Percentiles rank a stretch among this genome's conserved stretches.
phyloP scores from a whole-genome alignment of 1,140 invertebrate genomes.

The Atta colombica region DNA sequence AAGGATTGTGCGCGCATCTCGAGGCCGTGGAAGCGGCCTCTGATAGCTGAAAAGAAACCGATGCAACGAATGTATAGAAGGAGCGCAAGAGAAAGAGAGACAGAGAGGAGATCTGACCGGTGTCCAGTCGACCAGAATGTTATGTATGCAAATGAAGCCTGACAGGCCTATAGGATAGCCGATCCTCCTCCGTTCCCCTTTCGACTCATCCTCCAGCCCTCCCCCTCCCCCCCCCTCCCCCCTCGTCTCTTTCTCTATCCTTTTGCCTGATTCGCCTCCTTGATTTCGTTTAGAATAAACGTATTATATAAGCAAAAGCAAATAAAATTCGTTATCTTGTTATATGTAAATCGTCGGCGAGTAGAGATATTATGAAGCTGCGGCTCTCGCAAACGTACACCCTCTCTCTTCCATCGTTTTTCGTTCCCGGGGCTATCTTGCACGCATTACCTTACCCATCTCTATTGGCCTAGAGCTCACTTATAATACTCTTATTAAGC shows the following conservation, averaged over 20 bases:
- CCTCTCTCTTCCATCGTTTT: slow-evolving; percentile 40
- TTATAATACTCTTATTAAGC: slow-evolving; percentile 75
- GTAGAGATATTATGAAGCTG: slow-evolving; percentile 76
- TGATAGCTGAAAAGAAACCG: slow-evolving; percentile 60
- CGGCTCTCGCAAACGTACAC: slow-evolving; percentile 63
- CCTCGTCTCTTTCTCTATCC: slow-evolving; percentile 52
- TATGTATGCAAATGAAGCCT: slow-evolving; percentile 86
- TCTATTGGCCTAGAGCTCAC: slow-evolving; percentile 64
- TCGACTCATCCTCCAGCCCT: slow-evolving; percentile 70
- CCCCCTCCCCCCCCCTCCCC: slow-evolving; percentile 44
- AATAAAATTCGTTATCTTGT: slow-evolving; percentile 85
- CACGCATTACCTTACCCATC: slow-evolving; percentile 25
- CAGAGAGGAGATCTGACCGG: slow-evolving; percentile 81
- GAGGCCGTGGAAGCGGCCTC: slow-evolving; percentile 74
- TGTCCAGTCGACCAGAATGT: slow-evolving; percentile 86
- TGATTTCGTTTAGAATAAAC: slow-evolving; percentile 81
- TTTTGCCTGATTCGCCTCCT: slow-evolving; percentile 64
- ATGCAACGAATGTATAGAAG: slow-evolving; percentile 47
- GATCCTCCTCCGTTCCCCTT: slow-evolving; percentile 66
- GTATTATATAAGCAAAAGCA: slow-evolving; percentile 82
- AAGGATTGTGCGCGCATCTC: slow-evolving; percentile 62
- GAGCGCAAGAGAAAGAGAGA: slow-evolving; percentile 44
- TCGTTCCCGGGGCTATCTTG: slow-evolving; percentile 45
- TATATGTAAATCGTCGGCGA: slow-evolving; percentile 82
- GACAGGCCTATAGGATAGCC: slow-evolving; percentile 82